phyloP scores from a whole-genome alignment of 2,113 vertebrate species.

The Myodes glareolus region DNA sequence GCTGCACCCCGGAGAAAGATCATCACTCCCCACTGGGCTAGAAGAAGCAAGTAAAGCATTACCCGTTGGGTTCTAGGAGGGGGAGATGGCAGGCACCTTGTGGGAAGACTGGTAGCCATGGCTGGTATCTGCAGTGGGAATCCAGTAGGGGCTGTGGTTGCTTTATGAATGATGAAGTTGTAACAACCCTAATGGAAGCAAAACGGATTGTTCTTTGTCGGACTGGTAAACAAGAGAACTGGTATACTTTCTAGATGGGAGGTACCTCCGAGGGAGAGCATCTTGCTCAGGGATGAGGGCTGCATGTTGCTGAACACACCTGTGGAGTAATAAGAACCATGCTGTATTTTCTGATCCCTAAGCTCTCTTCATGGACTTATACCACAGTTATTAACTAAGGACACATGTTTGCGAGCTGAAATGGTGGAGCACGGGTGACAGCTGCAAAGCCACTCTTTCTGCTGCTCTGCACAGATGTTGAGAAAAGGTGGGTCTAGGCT shows the following conservation, averaged over 20 bases:
- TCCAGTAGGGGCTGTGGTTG: neutral
- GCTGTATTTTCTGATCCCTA: neutral
- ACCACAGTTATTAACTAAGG: neutral
- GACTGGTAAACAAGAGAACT: neutral
- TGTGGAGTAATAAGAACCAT: neutral
- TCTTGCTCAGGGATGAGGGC: neutral
- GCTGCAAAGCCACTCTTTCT: neutral
- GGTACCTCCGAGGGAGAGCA: neutral
- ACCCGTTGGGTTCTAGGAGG: accelerated
- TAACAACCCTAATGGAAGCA: neutral
- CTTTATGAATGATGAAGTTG: neutral
- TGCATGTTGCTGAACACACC: neutral
- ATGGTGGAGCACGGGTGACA: accelerated
- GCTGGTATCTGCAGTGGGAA: constrained; percentile 41
- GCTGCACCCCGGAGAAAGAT: accelerated
- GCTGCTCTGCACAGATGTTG: neutral
- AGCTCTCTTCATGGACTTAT: neutral
- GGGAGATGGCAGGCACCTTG: accelerated
- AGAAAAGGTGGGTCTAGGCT: neutral
- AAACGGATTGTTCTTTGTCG: neutral
- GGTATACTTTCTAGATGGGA: neutral
- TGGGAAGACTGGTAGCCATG: neutral
- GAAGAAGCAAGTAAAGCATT: neutral
- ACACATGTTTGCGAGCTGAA: neutral
- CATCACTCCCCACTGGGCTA: accelerated